Conservation (phyloP, 2,113 vertebrate genomes). For the Beaufortia kweichowensis region DNA sequence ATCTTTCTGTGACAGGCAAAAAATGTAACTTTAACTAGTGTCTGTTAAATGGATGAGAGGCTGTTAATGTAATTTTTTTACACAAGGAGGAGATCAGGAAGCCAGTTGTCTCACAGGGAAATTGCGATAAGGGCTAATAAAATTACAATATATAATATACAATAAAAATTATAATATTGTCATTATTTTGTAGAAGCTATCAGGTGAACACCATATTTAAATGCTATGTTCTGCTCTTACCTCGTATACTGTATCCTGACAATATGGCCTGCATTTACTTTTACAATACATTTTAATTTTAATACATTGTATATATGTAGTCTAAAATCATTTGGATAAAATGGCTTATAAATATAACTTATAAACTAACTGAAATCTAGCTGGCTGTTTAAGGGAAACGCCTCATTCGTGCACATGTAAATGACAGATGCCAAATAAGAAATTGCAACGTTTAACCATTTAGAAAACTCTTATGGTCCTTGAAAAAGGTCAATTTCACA, state of each 20-base stretch:
- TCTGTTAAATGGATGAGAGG: constrained; percentile 3
- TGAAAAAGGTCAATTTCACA: not conserved
- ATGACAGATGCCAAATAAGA: too few species aligned
- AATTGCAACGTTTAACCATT: not conserved
- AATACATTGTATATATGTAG: too few species aligned
- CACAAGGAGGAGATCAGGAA: too few species aligned
- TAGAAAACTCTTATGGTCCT: not conserved
- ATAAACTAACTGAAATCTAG: not conserved
- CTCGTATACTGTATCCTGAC: too few species aligned
- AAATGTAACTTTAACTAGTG: constrained; percentile 20
- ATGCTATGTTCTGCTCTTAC: not conserved
- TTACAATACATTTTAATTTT: too few species aligned
- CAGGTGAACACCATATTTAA: too few species aligned
- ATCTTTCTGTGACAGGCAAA: constrained; percentile 37
- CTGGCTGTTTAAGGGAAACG: not conserved
- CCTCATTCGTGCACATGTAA: not conserved
- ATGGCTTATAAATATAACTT: not conserved
- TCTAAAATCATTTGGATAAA: not conserved
- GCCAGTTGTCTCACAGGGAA: too few species aligned
- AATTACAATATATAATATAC: too few species aligned
- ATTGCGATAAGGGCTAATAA: too few species aligned
- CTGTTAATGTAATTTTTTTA: constrained; percentile 12
- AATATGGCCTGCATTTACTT: too few species aligned
- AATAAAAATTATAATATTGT: too few species aligned
- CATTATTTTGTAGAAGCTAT: too few species aligned